Percentiles rank a stretch among this genome's conserved stretches.
Conservation (phyloP, 2,113 vertebrate species). For the Seriola dumerili region DNA sequence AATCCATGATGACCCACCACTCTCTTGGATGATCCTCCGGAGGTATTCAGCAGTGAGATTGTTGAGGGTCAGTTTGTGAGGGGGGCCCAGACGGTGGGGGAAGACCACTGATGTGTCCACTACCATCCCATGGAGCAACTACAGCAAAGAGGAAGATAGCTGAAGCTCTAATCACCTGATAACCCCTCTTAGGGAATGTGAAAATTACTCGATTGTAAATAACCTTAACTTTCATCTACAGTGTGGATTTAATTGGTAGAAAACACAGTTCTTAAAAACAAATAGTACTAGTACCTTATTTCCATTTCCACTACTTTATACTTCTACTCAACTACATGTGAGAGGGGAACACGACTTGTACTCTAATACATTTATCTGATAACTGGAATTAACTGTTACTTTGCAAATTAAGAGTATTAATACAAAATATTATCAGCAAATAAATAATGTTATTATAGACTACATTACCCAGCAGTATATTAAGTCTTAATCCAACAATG, state of each 20-base stretch:
- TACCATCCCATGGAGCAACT: conserved; percentile 85
- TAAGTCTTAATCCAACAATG: no score
- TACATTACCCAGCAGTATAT: no score
- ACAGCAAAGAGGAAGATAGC: conserved; percentile 50
- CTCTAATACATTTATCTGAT: no score
- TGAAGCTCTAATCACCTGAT: not conserved
- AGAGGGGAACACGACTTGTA: no score
- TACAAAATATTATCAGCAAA: no score
- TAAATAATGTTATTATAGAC: no score
- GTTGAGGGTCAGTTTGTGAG: conserved; percentile 84
- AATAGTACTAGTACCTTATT: not conserved
- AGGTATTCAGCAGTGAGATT: conserved; percentile 86
- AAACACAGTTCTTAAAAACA: not conserved
- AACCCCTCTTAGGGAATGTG: not conserved
- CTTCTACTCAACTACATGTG: not conserved
- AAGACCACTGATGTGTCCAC: conserved; percentile 87
- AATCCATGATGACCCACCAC: conserved; percentile 82
- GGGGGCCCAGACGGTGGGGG: conserved; percentile 85
- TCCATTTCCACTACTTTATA: not conserved
- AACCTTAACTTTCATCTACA: no score
- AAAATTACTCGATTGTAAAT: not conserved
- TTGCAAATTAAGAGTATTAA: no score
- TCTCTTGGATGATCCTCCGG: conserved; percentile 85
- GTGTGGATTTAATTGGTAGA: not conserved
- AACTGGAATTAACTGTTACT: no score